phyloP scores from a whole-genome alignment of 2,113 vertebrate genomes.

The Pelodiscus sinensis region DNA sequence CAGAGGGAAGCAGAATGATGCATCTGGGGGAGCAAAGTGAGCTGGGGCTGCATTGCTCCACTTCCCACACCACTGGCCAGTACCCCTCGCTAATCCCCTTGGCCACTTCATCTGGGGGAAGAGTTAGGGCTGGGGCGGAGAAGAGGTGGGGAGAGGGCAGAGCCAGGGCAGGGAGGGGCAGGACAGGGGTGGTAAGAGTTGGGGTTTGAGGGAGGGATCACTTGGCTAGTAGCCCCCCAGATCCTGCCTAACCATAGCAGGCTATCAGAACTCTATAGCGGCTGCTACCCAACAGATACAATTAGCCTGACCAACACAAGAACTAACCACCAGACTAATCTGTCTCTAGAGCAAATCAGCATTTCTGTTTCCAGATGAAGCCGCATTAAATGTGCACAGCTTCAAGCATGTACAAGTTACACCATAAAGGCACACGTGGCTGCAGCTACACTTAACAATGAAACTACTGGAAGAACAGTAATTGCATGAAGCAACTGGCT shows the following conservation, averaged over 20 bases:
- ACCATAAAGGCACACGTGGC: background rate
- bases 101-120: too few relatives aligned
- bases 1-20: too few relatives aligned
- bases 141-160: too few relatives aligned
- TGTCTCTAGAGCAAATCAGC: background rate
- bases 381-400: background rate
- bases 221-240: too few relatives aligned
- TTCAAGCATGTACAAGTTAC: background rate
- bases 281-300: background rate
- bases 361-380: background rate
- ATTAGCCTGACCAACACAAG: background rate
- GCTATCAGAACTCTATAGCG: background rate
- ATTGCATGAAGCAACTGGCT: background rate
- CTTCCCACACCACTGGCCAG: too few relatives aligned
- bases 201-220: too few relatives aligned
- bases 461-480: fast-evolving
- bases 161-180: too few relatives aligned
- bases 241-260: background rate
- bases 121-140: too few relatives aligned
- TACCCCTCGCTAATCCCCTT: too few relatives aligned
- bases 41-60: too few relatives aligned
- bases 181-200: too few relatives aligned
- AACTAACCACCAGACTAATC: background rate
- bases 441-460: background rate
- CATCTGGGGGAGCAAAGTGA: too few relatives aligned